Percentiles rank a stretch among this genome's conserved stretches.
Conservation (phyloP, 1,140 invertebrate species). For the Drosophila kepulauana region DNA sequence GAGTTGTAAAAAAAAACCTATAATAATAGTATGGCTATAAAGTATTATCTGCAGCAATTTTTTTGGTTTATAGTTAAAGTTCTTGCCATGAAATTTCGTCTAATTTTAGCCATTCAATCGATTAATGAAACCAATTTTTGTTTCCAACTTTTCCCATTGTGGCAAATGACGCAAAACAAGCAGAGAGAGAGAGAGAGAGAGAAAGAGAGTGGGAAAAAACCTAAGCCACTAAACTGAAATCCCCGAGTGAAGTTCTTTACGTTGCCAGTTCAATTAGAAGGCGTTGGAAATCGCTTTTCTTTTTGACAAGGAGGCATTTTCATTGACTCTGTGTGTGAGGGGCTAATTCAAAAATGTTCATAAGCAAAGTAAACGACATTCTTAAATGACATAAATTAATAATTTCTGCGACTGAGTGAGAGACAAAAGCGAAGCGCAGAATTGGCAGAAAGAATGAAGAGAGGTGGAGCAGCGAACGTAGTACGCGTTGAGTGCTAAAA, state of each 20-base stretch:
- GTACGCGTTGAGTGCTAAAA: constrained; percentile 56
- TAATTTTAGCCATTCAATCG: neutral
- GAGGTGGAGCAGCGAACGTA: constrained; percentile 3
- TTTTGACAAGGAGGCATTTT: constrained; percentile 51
- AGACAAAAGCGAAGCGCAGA: constrained; percentile 2
- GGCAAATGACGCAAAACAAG: constrained; percentile 25
- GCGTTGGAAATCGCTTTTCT: constrained; percentile 65
- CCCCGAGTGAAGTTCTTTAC: constrained; percentile 15
- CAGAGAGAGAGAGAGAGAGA: too few relatives aligned
- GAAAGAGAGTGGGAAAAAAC: constrained; percentile 1
- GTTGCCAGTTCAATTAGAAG: constrained; percentile 63
- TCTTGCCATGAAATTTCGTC: constrained; percentile 1
- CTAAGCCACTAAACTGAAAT: constrained; percentile 38
- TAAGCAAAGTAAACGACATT: constrained; percentile 68
- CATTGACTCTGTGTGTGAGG: constrained; percentile 44
- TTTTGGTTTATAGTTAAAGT: constrained; percentile 3
- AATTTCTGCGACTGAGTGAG: constrained; percentile 56
- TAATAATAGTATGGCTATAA: neutral
- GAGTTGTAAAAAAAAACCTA: neutral
- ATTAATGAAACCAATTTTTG: neutral
- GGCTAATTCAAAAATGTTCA: constrained; percentile 73
- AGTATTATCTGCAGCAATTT: constrained; percentile 16
- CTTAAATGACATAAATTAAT: constrained; percentile 78
- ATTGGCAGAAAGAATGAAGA: neutral
- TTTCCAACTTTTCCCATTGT: constrained; percentile 39